Evolutionary conservation across 1,140 invertebrate genomes (phyloP), one percentile per base, ranked within the genome.

Genomic region (Heliconius congener): DNA sequence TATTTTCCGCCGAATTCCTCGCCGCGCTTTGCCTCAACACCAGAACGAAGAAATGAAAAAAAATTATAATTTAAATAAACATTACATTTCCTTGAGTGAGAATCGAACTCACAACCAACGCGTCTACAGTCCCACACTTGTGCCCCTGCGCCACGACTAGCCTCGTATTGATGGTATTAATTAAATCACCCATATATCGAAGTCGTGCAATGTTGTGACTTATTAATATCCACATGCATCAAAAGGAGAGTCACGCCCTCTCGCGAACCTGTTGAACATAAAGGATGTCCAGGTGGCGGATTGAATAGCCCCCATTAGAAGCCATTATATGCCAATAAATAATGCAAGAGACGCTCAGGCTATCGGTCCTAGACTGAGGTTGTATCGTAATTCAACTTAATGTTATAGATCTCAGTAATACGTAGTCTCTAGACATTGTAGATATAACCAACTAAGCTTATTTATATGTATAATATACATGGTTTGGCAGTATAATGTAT

Each of bases 311-410:
- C 85, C 88, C 87, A 94, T 94, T 93, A 92, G 88, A 86, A 88
- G 83, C 89, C 85, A 93, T 94, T 94, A 93, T 91, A 87, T 86
- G 88, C 86, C 88, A 88, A 93, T 94, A 92, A 94, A 94, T 94
- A 93, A 88, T 85, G 83, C 82, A 84, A 80, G 86, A 91, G 90
- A 93, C 89, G 89, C 86, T 88, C 82, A 82, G 81, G 79, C 84
- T 87, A 87, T 93, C 86, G 85, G 84, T 91, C 85, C 84, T 84
- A 87, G 83, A 81, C 81, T 81, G 81, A 84, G 84, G 88, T 82
- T 85, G 84, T 86, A 85, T 86, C 85, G 88, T 92, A 92, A 92
- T 86, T 93, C 85, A 92, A 84, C 78, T 80, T 84, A 82, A 81
- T 84, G 83, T 90, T 90, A 88, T 90, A 84, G 86, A 86, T 87